phyloP scores from a whole-genome alignment of 1,140 invertebrate genomes.

The Tenebrio molitor region DNA sequence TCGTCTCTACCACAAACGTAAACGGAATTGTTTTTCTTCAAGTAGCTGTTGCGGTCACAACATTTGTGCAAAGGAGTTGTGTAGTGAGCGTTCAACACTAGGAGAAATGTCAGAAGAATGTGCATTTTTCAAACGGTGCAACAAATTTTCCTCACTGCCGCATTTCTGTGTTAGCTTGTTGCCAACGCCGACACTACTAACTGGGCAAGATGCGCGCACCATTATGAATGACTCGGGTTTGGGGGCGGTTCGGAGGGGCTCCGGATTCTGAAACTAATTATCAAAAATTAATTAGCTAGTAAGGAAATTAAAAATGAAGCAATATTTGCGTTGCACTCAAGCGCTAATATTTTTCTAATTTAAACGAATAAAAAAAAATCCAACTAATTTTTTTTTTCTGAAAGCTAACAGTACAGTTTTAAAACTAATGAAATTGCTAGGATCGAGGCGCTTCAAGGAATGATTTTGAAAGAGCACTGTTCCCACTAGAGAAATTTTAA shows the following conservation, averaged over 20 bases:
- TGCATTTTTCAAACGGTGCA: constrained; percentile 5
- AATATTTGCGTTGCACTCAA: no score
- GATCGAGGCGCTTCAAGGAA: no score
- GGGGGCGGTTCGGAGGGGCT: constrained; percentile 7
- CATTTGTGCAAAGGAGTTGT: constrained; percentile 14
- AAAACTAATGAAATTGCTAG: no score
- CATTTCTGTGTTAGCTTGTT: constrained; percentile 15
- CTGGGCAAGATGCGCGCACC: constrained; percentile 5
- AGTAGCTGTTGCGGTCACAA: background rate
- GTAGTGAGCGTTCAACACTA: background rate
- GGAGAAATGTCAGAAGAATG: constrained; percentile 11
- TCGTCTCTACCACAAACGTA: constrained; percentile 27
- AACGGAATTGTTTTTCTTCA: constrained; percentile 1
- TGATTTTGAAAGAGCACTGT: no score
- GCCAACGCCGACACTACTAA: constrained; percentile 16
- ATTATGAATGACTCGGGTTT: constrained; percentile 10
- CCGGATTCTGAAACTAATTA: constrained; percentile 10
- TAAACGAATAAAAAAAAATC: no score
- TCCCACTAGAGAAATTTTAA: no score
- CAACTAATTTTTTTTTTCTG: no score
- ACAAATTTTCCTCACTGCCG: background rate
- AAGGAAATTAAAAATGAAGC: background rate
- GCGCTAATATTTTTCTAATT: no score
- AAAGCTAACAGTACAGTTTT: no score
- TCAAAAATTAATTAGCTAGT: constrained; percentile 18